phyloP scores from a whole-genome alignment of 1,140 invertebrate species.

The Dryas iulia region DNA sequence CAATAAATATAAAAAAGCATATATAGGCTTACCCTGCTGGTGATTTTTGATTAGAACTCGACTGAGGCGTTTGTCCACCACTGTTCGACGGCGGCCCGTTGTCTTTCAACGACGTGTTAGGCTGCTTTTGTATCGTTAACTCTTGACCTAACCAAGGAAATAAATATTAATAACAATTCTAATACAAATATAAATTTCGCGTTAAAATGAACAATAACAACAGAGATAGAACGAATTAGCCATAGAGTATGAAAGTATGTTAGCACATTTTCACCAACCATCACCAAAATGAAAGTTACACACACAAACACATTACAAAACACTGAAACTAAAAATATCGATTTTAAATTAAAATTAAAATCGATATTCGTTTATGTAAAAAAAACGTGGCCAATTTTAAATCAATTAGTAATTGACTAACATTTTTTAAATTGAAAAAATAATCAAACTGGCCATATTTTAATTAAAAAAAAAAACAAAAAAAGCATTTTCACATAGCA shows the following conservation, averaged over 20 bases:
- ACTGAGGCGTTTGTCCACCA: constrained; percentile 70
- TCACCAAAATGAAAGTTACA: constrained; percentile 64
- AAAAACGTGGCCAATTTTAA: constrained; percentile 11
- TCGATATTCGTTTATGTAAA: constrained; percentile 11
- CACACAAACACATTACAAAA: constrained; percentile 39
- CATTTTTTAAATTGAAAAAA: too few species aligned
- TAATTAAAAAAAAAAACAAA: constrained; percentile 13
- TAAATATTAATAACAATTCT: constrained; percentile 1
- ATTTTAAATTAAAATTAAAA: constrained; percentile 9
- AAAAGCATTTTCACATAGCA: constrained; percentile 30
- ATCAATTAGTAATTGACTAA: neutral
- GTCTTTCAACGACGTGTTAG: constrained; percentile 94
- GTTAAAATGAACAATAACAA: constrained; percentile 20
- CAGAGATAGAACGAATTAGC: constrained; percentile 71
- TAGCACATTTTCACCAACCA: constrained; percentile 81
- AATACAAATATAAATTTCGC: constrained; percentile 13
- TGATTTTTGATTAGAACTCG: constrained; percentile 80
- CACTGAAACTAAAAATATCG: constrained; percentile 29
- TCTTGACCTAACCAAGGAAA: constrained; percentile 86
- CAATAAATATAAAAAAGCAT: neutral
- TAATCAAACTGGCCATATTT: neutral
- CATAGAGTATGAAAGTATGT: constrained; percentile 78
- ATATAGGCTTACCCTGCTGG: constrained; percentile 80
- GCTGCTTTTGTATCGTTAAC: constrained; percentile 97
- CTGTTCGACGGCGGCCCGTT: constrained; percentile 77